phyloP scores from a whole-genome alignment of 2,113 vertebrate species.

The Pogona vitticeps region DNA sequence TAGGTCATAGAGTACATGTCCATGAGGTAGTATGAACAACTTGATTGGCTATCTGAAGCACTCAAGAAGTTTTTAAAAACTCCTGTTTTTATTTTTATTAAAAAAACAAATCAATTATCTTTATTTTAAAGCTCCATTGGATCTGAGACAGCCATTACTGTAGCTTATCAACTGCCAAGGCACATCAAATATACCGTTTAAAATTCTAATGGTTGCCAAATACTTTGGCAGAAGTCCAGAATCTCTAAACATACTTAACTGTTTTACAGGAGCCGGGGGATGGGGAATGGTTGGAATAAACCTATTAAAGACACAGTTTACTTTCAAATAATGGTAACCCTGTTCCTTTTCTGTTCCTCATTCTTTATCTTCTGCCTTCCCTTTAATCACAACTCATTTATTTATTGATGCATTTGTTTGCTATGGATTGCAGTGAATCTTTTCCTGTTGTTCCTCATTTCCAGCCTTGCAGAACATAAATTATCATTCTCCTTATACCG shows the following conservation, averaged over 20 bases:
- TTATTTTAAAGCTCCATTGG: slow-evolving; percentile 51
- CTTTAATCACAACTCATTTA: background rate
- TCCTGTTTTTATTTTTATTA: slow-evolving; percentile 27
- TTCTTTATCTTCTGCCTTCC: background rate
- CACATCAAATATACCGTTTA: slow-evolving; percentile 40
- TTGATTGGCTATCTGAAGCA: background rate
- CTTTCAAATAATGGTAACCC: slow-evolving; percentile 46
- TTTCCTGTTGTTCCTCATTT: background rate
- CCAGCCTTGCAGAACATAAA: background rate
- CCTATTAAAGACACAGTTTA: slow-evolving; percentile 48
- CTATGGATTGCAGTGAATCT: slow-evolving; percentile 1
- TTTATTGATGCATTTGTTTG: background rate
- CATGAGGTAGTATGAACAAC: background rate
- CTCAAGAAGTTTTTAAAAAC: slow-evolving; percentile 1
- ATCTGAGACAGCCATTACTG: background rate
- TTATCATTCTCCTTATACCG: too few species aligned
- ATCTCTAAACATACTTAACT: slow-evolving; percentile 40
- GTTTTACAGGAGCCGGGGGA: slow-evolving; percentile 30
- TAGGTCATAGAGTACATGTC: slow-evolving; percentile 16
- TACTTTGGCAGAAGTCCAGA: slow-evolving; percentile 50
- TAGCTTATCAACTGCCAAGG: slow-evolving; percentile 46
- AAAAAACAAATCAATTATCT: slow-evolving; percentile 52
- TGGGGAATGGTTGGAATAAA: slow-evolving; percentile 32
- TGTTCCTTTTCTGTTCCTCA: background rate
- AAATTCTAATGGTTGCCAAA: slow-evolving; percentile 40